Evolutionary conservation across 2,797 vertebrate species (phyloP).

Genomic region (Poeciliopsis presidionis): DNA sequence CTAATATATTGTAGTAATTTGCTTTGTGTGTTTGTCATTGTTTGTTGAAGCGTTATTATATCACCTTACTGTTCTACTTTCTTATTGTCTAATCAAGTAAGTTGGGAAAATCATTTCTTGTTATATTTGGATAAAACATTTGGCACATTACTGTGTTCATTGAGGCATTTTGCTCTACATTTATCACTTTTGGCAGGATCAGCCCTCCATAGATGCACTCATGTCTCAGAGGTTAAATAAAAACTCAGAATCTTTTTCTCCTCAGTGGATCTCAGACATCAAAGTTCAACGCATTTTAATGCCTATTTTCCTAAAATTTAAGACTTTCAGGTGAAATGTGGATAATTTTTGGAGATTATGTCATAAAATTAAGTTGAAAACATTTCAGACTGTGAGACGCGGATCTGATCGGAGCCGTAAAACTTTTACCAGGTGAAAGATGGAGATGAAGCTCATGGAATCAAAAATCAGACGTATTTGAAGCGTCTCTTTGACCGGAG

Average conservation of each 20-base stretch:
- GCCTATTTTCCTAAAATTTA: neutral
- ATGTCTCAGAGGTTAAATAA: neutral
- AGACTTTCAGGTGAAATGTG: neutral
- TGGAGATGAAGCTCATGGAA: neutral
- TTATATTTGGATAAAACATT: no score
- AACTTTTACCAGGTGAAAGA: neutral
- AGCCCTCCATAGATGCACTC: no score
- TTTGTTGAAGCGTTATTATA: no score
- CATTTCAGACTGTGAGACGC: neutral
- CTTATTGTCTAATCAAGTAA: no score
- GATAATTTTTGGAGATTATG: neutral
- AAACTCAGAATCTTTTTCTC: neutral
- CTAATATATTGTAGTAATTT: no score
- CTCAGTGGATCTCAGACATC: neutral
- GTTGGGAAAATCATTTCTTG: no score
- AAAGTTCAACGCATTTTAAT: neutral
- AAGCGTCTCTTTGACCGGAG: neutral
- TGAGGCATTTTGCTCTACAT: no score
- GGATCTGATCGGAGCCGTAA: neutral
- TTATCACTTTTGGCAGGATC: no score
- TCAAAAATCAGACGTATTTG: neutral
- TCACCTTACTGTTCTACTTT: no score
- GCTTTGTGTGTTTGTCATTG: no score
- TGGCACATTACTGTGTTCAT: no score
- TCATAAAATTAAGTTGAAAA: neutral